Evolutionary conservation across 2,113 vertebrate species (phyloP).

Genomic region (human): DNA sequence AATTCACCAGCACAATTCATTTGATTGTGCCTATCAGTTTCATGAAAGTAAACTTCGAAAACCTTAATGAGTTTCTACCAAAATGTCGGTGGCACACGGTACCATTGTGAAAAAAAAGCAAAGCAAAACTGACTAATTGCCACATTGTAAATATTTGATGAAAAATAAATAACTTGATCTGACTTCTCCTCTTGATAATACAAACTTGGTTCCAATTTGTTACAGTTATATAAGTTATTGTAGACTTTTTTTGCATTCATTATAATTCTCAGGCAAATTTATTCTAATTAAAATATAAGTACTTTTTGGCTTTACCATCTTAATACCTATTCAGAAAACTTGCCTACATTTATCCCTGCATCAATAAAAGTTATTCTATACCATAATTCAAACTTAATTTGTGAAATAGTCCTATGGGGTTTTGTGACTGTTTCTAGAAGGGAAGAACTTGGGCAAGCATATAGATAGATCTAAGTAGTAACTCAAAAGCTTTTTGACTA

Average conservation of each 20-base stretch:
- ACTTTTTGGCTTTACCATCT: not conserved
- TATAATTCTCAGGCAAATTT: not conserved
- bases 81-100: not conserved
- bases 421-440: slow-evolving; percentile 3
- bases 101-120: not conserved
- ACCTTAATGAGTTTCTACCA: not conserved
- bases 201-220: not conserved
- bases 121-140: not conserved
- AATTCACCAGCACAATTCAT: not conserved
- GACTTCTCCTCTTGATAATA: not conserved
- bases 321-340: not conserved
- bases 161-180: slow-evolving; percentile 18
- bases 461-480: slow-evolving; percentile 42
- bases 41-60: slow-evolving; percentile 7
- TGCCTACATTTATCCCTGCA: not conserved
- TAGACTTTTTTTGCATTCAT: not conserved
- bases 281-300: slow-evolving; percentile 7
- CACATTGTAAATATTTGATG: not conserved
- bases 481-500: slow-evolving; percentile 24
- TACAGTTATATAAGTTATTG: not conserved
- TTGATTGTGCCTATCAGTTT: not conserved
- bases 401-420: not conserved
- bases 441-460: not conserved
- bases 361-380: not conserved
- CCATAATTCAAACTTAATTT: not conserved